Conservation (phyloP, 1,140 invertebrate species). For the Zeugodacus cucurbitae region DNA sequence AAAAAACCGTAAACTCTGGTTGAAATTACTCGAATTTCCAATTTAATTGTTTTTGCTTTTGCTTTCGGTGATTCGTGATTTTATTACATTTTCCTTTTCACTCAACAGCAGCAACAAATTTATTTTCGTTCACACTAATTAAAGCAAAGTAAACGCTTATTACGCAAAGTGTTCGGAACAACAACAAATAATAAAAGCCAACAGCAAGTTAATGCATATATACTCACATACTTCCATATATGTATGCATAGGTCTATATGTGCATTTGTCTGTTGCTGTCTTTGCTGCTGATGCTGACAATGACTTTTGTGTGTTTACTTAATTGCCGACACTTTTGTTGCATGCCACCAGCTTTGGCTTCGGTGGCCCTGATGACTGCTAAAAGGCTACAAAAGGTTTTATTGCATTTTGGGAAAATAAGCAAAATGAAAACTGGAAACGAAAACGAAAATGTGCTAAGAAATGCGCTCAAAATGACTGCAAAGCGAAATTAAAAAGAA, state of each 20-base stretch:
- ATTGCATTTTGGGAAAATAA: slow-evolving; percentile 2
- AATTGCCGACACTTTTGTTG: slow-evolving; percentile 34
- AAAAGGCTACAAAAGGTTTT: slow-evolving; percentile 15
- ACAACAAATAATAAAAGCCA: neutral
- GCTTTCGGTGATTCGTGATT: slow-evolving; percentile 11
- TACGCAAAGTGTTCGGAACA: neutral
- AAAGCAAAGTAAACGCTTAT: slow-evolving; percentile 15
- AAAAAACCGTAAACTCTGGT: neutral
- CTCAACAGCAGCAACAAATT: neutral
- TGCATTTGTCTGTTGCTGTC: neutral
- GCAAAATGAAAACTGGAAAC: neutral
- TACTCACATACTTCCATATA: neutral
- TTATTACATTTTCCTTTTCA: neutral
- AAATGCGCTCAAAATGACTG: neutral
- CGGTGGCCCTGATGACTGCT: neutral
- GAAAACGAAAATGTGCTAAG: neutral
- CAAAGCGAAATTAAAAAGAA: neutral
- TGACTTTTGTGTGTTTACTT: slow-evolving; percentile 33
- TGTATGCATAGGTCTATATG: neutral
- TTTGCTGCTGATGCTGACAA: slow-evolving; percentile 11
- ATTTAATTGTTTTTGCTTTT: slow-evolving; percentile 31
- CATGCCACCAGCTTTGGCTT: neutral
- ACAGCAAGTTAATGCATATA: neutral
- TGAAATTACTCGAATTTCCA: slow-evolving; percentile 9
- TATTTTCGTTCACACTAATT: neutral